A percentile compares a stretch with the other conserved stretches of the same genome.
Conservation (phyloP, 2,888 invertebrate genomes). For the Andrena haemorrhoa region DNA sequence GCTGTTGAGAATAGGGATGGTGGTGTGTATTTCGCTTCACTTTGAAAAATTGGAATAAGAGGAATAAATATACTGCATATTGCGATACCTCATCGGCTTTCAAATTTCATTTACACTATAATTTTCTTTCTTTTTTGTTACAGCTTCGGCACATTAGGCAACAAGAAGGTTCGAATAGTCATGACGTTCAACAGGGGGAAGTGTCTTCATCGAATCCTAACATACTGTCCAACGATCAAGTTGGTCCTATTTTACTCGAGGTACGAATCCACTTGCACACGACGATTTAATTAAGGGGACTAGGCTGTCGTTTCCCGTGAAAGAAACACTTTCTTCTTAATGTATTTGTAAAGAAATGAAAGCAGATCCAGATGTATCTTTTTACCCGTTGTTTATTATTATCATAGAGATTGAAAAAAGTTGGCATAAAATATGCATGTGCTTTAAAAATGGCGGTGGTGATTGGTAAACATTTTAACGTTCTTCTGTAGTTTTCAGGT, state of each 20-base stretch:
- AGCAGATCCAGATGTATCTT: too few relatives aligned
- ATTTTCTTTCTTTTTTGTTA: constrained; percentile 11
- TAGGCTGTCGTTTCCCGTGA: too few relatives aligned
- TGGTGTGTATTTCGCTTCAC: too few relatives aligned
- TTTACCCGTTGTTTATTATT: too few relatives aligned
- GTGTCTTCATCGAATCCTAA: constrained; percentile 96
- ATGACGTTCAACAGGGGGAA: constrained; percentile 97
- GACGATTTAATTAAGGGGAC: background rate
- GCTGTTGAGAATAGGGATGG: too few relatives aligned
- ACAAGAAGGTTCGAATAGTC: constrained; percentile 85
- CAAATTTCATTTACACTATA: background rate
- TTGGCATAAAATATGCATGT: too few relatives aligned
- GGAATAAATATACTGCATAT: background rate
- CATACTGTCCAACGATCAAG: constrained; percentile 89
- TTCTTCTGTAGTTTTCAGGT: too few relatives aligned
- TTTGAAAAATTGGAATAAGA: background rate
- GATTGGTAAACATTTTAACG: too few relatives aligned
- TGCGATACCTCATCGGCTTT: background rate
- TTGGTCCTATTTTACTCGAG: constrained; percentile 91
- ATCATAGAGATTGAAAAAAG: too few relatives aligned
- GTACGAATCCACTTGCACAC: constrained; percentile 82
- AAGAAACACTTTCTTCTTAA: too few relatives aligned
- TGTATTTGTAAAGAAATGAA: too few relatives aligned
- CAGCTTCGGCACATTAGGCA: constrained; percentile 91
- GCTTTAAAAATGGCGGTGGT: too few relatives aligned